A percentile compares a stretch with the other conserved stretches of the same genome.
phyloP scores from a whole-genome alignment of 2,113 vertebrate species.

The Alligator sinensis region DNA sequence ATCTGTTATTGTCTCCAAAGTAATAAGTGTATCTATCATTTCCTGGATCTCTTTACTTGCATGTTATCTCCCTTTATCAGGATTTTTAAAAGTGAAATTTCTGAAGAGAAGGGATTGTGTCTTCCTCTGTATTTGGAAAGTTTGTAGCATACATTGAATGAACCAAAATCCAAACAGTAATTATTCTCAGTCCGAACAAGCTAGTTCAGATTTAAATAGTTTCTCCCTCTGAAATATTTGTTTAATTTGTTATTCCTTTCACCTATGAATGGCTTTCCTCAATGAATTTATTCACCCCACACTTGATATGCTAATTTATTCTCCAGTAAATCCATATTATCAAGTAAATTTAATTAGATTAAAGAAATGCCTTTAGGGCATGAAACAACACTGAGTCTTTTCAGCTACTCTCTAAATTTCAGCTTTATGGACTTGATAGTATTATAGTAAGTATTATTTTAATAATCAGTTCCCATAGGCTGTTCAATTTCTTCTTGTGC shows the following conservation, averaged over 20 bases:
- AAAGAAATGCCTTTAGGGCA: slow-evolving; percentile 53
- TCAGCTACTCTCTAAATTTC: slow-evolving; percentile 60
- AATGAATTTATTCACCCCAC: slow-evolving; percentile 25
- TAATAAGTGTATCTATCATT: neutral
- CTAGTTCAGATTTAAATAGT: neutral
- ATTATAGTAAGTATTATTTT: slow-evolving; percentile 67
- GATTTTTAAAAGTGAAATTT: neutral
- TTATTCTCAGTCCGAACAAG: neutral
- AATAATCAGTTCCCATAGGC: slow-evolving; percentile 49
- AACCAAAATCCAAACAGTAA: neutral
- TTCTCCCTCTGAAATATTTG: neutral
- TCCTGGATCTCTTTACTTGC: neutral
- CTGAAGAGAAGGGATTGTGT: neutral
- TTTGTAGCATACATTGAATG: neutral
- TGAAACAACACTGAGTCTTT: slow-evolving; percentile 66
- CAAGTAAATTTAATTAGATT: slow-evolving; percentile 36
- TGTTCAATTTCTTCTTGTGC: slow-evolving; percentile 62
- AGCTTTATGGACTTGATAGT: slow-evolving; percentile 68
- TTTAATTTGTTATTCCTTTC: slow-evolving; percentile 41
- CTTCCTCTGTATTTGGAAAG: neutral
- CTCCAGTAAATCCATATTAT: slow-evolving; percentile 56
- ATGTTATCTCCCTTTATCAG: neutral
- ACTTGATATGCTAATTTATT: slow-evolving; percentile 60
- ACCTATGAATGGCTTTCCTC: slow-evolving; percentile 19
- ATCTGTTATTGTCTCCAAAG: neutral